A percentile compares a stretch with the other conserved stretches of the same genome.
phyloP scores from a whole-genome alignment of 2,797 vertebrate species.

The Gouania willdenowi region DNA sequence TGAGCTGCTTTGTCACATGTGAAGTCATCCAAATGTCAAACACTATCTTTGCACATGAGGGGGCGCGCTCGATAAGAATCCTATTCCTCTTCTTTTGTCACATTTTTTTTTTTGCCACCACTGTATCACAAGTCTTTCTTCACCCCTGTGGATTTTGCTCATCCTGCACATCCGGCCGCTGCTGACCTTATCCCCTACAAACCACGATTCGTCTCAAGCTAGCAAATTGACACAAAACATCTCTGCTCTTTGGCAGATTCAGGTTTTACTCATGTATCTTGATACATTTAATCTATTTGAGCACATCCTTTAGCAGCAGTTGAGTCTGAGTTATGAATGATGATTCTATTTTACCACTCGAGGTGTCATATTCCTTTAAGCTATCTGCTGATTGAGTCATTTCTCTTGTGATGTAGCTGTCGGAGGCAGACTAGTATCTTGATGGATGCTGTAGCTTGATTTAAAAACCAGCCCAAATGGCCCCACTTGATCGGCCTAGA shows the following conservation, averaged over 20 bases:
- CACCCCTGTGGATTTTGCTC: not conserved
- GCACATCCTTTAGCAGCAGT: constrained; percentile 3
- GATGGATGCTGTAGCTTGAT: constrained; percentile 7
- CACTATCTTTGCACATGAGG: constrained; percentile 6
- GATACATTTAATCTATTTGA: constrained; percentile 17
- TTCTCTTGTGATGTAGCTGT: constrained; percentile 5
- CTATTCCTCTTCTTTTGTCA: not conserved
- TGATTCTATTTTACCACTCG: constrained; percentile 22
- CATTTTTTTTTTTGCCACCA: not conserved
- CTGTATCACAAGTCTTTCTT: not conserved
- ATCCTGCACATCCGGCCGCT: not conserved
- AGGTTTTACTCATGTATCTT: constrained; percentile 8
- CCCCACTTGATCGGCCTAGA: too few relatives aligned
- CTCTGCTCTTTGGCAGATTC: constrained; percentile 13
- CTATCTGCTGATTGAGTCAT: constrained; percentile 8
- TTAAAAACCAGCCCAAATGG: too few relatives aligned
- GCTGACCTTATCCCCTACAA: not conserved
- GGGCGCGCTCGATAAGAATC: constrained; percentile 10
- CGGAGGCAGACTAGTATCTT: constrained; percentile 4
- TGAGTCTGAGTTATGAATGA: constrained; percentile 22
- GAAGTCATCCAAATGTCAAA: constrained; percentile 11
- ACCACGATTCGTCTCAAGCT: constrained; percentile 5
- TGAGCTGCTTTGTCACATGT: constrained; percentile 27
- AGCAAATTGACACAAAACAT: constrained; percentile 6
- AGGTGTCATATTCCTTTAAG: constrained; percentile 12